These are phyloP conservation scores for Australoheros scitulus DNA, from an alignment of 2,113 vertebrate genomes.

Conservation along the genomic window DNA sequence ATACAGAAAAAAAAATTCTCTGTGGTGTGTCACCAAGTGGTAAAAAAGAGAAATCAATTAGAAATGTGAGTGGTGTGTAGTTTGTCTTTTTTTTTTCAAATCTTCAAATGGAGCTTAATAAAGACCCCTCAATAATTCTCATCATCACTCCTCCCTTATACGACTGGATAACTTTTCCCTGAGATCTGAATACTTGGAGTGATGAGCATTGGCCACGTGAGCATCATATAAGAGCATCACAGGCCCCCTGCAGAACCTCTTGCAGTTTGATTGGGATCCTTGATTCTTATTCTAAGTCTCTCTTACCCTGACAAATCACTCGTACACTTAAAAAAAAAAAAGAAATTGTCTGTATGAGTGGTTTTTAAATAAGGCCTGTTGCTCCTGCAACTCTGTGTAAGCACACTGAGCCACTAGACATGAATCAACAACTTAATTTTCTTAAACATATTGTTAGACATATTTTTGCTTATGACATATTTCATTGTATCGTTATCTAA, in stretches of 20 bases:
- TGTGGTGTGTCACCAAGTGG: no score
- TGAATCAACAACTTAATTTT: neutral
- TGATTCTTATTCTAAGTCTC: neutral
- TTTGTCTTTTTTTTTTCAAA: no score
- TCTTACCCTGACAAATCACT: neutral
- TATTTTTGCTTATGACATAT: neutral
- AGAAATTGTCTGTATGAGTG: no score
- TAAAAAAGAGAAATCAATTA: no score
- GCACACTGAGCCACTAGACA: neutral
- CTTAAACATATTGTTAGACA: neutral
- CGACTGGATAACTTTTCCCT: neutral
- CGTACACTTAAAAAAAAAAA: no score
- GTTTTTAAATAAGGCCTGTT: neutral
- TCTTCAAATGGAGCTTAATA: conserved; percentile 55
- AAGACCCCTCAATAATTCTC: no score
- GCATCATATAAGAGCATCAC: neutral
- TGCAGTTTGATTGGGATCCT: neutral
- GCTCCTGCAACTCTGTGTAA: neutral
- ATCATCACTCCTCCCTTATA: no score
- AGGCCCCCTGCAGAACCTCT: neutral
- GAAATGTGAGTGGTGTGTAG: no score
- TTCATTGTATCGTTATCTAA: neutral
- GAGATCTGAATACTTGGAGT: neutral
- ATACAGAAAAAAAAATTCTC: no score
- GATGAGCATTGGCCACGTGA: no score